These are phyloP conservation scores for Nothobranchius furzeri DNA, from an alignment of 2,113 vertebrate species.

Conservation along the genomic window DNA sequence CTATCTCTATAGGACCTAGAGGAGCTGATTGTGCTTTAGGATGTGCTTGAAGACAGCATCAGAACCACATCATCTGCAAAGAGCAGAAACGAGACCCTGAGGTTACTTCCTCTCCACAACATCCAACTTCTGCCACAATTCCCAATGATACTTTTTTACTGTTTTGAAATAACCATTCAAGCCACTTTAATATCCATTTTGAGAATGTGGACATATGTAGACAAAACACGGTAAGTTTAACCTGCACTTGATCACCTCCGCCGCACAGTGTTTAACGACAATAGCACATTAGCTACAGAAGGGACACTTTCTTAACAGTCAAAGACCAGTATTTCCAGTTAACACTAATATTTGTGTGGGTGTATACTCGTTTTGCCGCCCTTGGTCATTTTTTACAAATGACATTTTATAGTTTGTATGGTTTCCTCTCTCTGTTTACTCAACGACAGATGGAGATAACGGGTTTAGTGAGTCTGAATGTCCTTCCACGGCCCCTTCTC, in stretches of 20 bases:
- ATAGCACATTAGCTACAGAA: no score
- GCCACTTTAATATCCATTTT: neutral
- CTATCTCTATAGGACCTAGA: no score
- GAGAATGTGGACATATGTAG: neutral
- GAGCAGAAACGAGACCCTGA: no score
- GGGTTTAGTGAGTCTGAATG: conserved; percentile 2
- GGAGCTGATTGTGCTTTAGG: no score
- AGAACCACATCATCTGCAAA: no score
- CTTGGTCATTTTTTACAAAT: conserved; percentile 8
- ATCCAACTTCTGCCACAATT: neutral
- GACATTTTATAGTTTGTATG: conserved; percentile 26
- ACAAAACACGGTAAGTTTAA: neutral
- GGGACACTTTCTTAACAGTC: neutral
- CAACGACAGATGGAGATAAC: conserved; percentile 20
- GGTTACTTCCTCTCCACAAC: neutral
- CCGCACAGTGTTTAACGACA: neutral
- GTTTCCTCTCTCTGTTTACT: conserved; percentile 51
- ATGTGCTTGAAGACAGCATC: no score
- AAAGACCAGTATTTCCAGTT: neutral
- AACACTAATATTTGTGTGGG: conserved; percentile 1
- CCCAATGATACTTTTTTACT: neutral
- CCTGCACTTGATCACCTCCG: neutral
- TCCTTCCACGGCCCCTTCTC: conserved; percentile 6
- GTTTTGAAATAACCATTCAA: neutral
- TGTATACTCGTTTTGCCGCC: conserved; percentile 12